phyloP scores from a whole-genome alignment of 2,113 vertebrate species.

The Motacilla alba region DNA sequence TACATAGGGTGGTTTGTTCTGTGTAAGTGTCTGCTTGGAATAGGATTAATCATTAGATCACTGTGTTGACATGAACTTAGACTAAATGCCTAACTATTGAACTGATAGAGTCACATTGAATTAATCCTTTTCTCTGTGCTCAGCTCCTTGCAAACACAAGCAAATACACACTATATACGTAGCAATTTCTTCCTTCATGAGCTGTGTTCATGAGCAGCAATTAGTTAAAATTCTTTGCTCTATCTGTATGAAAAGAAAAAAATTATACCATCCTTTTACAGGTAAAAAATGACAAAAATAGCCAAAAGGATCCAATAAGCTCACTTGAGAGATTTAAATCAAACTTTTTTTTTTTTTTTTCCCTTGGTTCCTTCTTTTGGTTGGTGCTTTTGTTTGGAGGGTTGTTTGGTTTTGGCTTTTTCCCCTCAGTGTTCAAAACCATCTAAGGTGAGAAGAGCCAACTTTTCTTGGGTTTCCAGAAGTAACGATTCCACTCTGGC shows the following conservation, averaged over 20 bases:
- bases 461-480: background rate
- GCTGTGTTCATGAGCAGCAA: background rate
- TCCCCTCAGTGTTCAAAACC: background rate
- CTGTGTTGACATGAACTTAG: background rate
- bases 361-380: accelerated
- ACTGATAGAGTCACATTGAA: background rate
- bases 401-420: background rate
- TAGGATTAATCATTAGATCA: background rate
- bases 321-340: background rate
- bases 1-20: background rate
- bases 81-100: background rate
- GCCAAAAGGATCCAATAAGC: background rate
- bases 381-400: background rate
- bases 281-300: background rate
- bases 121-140: background rate
- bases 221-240: background rate
- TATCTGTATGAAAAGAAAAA: background rate
- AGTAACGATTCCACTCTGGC: background rate
- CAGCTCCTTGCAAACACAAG: background rate
- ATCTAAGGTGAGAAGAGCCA: background rate
- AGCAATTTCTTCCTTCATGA: background rate
- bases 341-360: background rate
- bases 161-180: background rate
- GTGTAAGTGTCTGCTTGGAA: background rate
- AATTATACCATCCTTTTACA: background rate